Evolutionary conservation across 2,888 invertebrate species (phyloP).

Genomic region (Agriotes lineatus): DNA sequence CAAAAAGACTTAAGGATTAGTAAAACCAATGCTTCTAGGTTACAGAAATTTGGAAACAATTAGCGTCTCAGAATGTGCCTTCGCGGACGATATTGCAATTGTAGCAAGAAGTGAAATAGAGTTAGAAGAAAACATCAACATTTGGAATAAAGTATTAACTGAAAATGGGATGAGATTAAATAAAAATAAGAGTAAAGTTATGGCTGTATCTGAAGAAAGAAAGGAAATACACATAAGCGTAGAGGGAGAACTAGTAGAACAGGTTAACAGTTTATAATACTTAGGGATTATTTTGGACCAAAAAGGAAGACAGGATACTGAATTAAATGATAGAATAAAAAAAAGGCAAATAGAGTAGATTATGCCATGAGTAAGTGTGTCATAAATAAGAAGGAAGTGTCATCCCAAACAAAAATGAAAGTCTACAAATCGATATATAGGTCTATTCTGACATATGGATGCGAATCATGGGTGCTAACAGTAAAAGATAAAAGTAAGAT

Average conservation of each 20-base stretch:
- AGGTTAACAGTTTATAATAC: constrained; percentile 9
- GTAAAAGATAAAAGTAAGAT: constrained; percentile 1
- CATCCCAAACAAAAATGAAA: not conserved
- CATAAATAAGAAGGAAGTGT: constrained; percentile 19
- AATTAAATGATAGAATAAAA: not conserved
- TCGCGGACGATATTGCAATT: constrained; percentile 28
- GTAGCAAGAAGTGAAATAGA: constrained; percentile 22
- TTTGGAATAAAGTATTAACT: not conserved
- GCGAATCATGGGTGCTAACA: constrained; percentile 8
- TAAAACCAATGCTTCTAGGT: constrained; percentile 19
- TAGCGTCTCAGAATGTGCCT: constrained; percentile 16
- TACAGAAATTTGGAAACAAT: constrained; percentile 25
- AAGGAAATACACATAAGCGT: not conserved
- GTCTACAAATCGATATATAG: constrained; percentile 6
- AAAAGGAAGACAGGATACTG: constrained; percentile 3
- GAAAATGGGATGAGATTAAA: constrained; percentile 16
- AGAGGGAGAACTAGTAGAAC: constrained; percentile 11
- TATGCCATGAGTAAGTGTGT: constrained; percentile 4
- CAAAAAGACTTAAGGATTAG: not conserved
- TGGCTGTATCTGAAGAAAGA: not conserved
- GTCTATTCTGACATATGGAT: not conserved
- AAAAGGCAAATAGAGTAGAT: constrained; percentile 16
- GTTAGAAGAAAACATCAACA: not conserved
- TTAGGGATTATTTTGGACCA: constrained; percentile 10
- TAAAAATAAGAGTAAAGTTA: constrained; percentile 16